Conservation (phyloP, 2,113 vertebrate genomes). For the Himantopus leucocephalus region DNA sequence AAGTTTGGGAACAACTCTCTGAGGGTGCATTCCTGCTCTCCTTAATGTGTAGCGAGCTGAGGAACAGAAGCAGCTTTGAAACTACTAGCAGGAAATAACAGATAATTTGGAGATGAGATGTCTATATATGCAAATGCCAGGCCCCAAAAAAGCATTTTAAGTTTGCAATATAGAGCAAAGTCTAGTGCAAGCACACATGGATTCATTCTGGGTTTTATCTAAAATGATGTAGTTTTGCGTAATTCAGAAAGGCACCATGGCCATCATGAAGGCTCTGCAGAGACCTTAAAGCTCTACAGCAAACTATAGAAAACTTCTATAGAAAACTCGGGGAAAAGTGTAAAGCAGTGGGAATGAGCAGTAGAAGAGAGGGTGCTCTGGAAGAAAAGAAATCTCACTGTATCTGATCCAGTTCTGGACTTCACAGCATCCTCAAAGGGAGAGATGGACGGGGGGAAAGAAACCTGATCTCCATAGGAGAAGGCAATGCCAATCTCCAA, state of each 20-base stretch:
- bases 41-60: background rate
- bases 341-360: background rate
- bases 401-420: background rate
- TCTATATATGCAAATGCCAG: background rate
- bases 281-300: background rate
- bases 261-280: background rate
- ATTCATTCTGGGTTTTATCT: background rate
- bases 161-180: background rate
- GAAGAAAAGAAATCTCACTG: background rate
- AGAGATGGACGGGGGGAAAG: background rate
- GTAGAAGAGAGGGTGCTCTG: background rate
- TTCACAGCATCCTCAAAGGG: background rate
- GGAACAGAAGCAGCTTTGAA: background rate
- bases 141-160: background rate
- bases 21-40: background rate
- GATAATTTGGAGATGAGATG: background rate
- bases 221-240: background rate
- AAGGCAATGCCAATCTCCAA: background rate
- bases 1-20: background rate
- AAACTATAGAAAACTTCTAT: background rate
- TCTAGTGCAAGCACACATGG: background rate
- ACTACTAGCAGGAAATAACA: background rate
- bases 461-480: background rate
- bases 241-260: background rate
- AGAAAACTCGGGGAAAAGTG: background rate